Conservation (phyloP, 2,888 invertebrate genomes). For the Drosophila infuscata region DNA sequence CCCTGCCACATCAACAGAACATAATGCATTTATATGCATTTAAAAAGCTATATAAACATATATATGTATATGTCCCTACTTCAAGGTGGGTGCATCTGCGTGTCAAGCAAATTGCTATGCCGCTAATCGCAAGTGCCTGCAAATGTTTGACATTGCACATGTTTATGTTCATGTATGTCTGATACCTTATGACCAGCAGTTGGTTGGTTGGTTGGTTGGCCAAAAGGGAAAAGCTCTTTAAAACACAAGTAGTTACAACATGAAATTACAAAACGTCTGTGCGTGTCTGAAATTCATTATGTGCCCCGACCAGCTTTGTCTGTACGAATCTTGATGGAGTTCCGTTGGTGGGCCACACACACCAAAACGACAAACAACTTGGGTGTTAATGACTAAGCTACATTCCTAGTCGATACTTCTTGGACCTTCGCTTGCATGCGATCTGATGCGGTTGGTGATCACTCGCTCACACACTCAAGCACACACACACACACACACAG, state of each 20-base stretch:
- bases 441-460: constrained; percentile 27
- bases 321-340: constrained; percentile 37
- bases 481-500: neutral
- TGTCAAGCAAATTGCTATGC: constrained; percentile 43
- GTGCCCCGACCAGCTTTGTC: constrained; percentile 27
- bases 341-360: constrained; percentile 51
- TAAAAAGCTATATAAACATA: neutral
- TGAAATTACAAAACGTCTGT: constrained; percentile 82
- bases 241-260: constrained; percentile 73
- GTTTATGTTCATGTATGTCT: constrained; percentile 22
- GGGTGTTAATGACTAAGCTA: constrained; percentile 58
- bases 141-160: constrained; percentile 60
- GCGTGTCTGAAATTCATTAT: constrained; percentile 84
- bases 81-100: constrained; percentile 49
- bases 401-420: constrained; percentile 26
- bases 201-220: constrained; percentile 42
- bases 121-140: constrained; percentile 5
- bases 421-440: constrained; percentile 29
- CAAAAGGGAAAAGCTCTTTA: constrained; percentile 63
- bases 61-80: neutral
- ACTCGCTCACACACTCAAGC: neutral
- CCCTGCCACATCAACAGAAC: constrained; percentile 18
- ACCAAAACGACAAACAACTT: constrained; percentile 45
- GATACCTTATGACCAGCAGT: constrained; percentile 9
- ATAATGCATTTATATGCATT: neutral